A percentile compares a stretch with the other conserved stretches of the same genome.
phyloP scores from a whole-genome alignment of 1,140 invertebrate genomes.

The Drosophila murphyi region DNA sequence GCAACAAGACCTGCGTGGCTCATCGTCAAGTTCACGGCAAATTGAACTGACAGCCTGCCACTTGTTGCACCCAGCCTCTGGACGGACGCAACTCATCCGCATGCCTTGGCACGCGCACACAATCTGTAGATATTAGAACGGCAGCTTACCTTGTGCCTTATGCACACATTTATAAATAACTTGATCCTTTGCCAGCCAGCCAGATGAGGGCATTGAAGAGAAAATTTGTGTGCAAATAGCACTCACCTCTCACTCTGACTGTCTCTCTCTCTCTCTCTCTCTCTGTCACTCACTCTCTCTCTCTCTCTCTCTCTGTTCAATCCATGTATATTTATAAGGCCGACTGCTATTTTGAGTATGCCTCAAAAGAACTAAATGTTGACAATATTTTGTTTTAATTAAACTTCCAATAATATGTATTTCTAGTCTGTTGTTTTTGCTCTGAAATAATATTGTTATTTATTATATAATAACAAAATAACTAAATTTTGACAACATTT shows the following conservation, averaged over 20 bases:
- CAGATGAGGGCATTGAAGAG: conserved; percentile 52
- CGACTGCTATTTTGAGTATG: conserved; percentile 1
- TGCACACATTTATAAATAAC: conserved; percentile 61
- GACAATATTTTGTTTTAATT: conserved; percentile 19
- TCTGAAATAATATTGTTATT: conserved; percentile 43
- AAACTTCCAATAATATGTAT: conserved; percentile 28
- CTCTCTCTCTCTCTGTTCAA: too few species aligned
- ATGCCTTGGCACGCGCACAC: conserved; percentile 19
- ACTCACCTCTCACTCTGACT: neutral
- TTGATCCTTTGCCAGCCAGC: conserved; percentile 60
- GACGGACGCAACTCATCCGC: conserved; percentile 14
- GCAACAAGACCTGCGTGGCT: conserved; percentile 29
- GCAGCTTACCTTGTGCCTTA: conserved; percentile 7
- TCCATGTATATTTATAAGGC: conserved; percentile 2
- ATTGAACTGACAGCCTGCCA: conserved; percentile 68
- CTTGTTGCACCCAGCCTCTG: conserved; percentile 58
- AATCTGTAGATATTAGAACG: conserved; percentile 12
- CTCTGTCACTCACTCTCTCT: too few species aligned
- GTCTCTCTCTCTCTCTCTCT: too few species aligned
- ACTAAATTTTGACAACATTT: conserved; percentile 44
- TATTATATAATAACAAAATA: conserved; percentile 36
- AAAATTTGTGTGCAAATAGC: conserved; percentile 61
- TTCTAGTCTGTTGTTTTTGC: conserved; percentile 19
- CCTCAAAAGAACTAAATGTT: conserved; percentile 37
- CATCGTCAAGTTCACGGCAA: conserved; percentile 57